Conservation (phyloP, 2,113 vertebrate species). For the Grus americana region DNA sequence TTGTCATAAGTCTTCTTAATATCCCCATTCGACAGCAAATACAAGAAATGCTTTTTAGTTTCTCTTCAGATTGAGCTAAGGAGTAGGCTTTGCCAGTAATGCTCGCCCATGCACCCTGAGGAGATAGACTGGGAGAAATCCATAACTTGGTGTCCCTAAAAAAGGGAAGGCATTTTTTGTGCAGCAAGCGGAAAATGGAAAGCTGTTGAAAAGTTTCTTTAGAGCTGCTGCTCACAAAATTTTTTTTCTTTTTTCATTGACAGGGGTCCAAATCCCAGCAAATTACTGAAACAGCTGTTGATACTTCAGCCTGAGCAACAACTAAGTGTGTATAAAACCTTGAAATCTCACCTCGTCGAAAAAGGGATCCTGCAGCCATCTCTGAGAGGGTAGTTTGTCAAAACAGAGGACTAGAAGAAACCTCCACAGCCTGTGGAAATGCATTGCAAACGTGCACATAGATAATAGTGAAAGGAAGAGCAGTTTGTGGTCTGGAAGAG, state of each 20-base stretch:
- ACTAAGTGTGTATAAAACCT: conserved; percentile 86
- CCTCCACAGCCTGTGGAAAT: not conserved
- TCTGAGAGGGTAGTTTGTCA: conserved; percentile 45
- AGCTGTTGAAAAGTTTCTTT: not conserved
- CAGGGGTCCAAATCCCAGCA: conserved; percentile 97
- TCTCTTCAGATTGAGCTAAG: not conserved
- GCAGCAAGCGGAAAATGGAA: not conserved
- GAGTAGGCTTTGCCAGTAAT: not conserved
- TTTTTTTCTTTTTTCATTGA: not conserved
- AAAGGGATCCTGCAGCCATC: conserved; percentile 85
- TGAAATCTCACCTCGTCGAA: conserved; percentile 86
- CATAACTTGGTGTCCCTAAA: not conserved
- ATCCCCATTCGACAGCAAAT: not conserved
- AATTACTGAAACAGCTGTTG: conserved; percentile 91
- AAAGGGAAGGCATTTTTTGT: not conserved
- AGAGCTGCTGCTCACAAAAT: not conserved
- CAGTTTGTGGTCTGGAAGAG: conserved; percentile 6
- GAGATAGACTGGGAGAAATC: not conserved
- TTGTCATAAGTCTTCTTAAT: not conserved
- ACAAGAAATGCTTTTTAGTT: not conserved
- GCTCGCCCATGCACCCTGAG: not conserved
- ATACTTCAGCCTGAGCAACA: conserved; percentile 92
- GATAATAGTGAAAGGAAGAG: not conserved
- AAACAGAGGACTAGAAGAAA: not conserved
- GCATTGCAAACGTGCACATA: not conserved